phyloP scores from a whole-genome alignment of 2,797 vertebrate genomes.

The Syncerus caffer region DNA sequence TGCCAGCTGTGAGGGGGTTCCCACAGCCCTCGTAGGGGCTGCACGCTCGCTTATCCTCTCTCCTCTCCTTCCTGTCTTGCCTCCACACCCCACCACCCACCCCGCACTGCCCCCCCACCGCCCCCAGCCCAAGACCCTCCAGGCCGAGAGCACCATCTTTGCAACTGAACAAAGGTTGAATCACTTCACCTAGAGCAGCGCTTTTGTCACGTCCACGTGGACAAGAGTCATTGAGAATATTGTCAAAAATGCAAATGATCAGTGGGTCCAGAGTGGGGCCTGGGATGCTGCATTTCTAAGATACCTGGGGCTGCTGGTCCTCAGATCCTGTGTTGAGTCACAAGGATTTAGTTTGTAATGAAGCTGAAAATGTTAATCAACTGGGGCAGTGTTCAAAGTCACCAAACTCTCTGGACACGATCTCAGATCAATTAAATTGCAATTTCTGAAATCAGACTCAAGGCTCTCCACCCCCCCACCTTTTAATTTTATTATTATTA shows the following conservation, averaged over 20 bases:
- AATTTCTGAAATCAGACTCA: not conserved
- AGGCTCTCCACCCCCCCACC: not conserved
- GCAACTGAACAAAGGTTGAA: not conserved
- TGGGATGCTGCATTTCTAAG: not conserved
- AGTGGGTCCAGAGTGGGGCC: too few relatives aligned
- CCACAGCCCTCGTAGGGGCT: not conserved
- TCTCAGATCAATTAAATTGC: not conserved
- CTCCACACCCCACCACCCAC: rapidly evolving
- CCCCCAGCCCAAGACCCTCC: not conserved
- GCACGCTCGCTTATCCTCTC: not conserved
- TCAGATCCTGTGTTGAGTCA: not conserved
- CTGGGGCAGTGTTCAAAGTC: not conserved
- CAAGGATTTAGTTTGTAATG: not conserved
- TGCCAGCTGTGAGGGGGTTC: not conserved
- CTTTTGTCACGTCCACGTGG: too few relatives aligned
- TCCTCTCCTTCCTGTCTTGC: not conserved
- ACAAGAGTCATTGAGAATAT: not conserved
- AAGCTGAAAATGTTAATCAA: not conserved
- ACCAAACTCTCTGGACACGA: not conserved
- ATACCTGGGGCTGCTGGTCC: not conserved
- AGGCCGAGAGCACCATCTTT: not conserved
- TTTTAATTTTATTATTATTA: not conserved
- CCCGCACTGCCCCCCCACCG: too few relatives aligned
- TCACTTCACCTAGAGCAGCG: not conserved
- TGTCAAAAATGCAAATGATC: not conserved